Evolutionary conservation across 2,113 vertebrate genomes (phyloP).

Genomic region (Pristiophorus japonicus): DNA sequence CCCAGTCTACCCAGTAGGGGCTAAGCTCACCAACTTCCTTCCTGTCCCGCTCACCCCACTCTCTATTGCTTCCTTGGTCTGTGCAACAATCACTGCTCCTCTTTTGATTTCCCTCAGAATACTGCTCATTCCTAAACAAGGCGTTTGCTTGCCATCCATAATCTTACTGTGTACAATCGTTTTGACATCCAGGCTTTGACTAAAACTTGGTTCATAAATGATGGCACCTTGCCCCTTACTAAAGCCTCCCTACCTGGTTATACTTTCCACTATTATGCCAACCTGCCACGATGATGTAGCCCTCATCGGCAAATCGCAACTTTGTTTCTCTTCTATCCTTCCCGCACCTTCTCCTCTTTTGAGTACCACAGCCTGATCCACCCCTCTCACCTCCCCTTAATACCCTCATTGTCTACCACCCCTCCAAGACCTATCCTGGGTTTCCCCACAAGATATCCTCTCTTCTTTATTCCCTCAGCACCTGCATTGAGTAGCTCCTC

Average conservation of each 20-base stretch:
- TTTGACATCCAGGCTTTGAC: background rate
- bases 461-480: background rate
- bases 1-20: background rate
- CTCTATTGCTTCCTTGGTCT: background rate
- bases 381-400: background rate
- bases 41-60: background rate
- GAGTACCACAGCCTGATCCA: background rate
- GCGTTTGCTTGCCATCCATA: background rate
- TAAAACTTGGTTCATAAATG: background rate
- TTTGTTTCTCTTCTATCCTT: background rate
- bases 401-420: background rate
- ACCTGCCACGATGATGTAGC: background rate
- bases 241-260: background rate
- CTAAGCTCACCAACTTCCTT: background rate
- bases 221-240: background rate
- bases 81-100: background rate
- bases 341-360: background rate
- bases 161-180: background rate
- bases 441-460: background rate
- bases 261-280: background rate
- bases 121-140: background rate
- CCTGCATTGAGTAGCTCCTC: background rate
- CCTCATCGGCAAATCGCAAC: background rate
- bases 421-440: background rate
- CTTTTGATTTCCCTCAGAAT: background rate